Evolutionary conservation across 92 coral and sea anemone genomes (phyloP), one percentile per base, ranked within the genome.

Genomic region (Palythoa caribaeorum): DNA sequence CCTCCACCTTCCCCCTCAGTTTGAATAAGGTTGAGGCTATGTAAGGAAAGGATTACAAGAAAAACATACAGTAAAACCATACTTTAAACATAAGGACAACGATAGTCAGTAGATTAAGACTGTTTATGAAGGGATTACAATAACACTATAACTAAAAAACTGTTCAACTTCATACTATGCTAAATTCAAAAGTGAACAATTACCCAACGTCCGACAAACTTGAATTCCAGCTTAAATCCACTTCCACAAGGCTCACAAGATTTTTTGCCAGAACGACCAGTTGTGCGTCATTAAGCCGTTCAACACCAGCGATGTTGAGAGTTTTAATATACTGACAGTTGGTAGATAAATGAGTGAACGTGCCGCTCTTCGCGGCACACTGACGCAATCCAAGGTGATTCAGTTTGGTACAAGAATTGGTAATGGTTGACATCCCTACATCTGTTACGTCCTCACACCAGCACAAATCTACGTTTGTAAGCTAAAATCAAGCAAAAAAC

Each of bases 391-490:
- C 91, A 0, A 95, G 92, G 55, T 85, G 72, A 17, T 71, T 69
- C 66, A 95, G 88, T 51, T 87, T 71, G 57, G 88, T 70, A 78
- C 98, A 93, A n/a, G 88, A 65, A 3, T 71, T 88, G 62, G 91
- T 92, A 38, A 93, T 68, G 38, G 87, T 77, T 13, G 94, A 84
- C 86, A 94, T 84, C 36, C 98, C 98, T 9, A 52, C 71, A 79
- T 95, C 98, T 69, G 98, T 91, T 78, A 93, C 57, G 62, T 93
- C 98, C 77, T 95, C 98, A 73, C 98, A 95, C 98, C 98, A 93
- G 36, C 96, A 95, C 36, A 95, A 54, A 79, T 95, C 98, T 21
- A 95, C 79, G 57, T 91, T 89, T 62, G 48, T 78, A 50, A 94
- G 89, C 98, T 94, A 78, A 59, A 70, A 69, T 15, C 5, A n/a